A percentile compares a stretch with the other conserved stretches of the same genome.
Conservation (phyloP, 2,888 invertebrate species). For the Nysson spinosus region DNA sequence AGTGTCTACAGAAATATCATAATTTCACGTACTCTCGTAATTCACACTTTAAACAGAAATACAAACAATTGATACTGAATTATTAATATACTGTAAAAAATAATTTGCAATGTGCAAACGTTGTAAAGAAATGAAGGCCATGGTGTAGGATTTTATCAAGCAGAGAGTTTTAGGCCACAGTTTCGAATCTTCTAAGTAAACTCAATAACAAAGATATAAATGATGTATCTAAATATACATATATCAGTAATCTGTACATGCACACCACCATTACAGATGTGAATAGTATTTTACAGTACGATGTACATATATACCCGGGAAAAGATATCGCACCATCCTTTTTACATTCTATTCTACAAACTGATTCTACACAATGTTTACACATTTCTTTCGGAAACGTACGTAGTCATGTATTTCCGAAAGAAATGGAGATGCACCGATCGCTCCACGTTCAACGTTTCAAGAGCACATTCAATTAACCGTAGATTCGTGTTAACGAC, state of each 20-base stretch:
- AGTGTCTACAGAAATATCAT: slow-evolving; percentile 11
- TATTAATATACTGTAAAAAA: slow-evolving; percentile 1
- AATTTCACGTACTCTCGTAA: too few relatives aligned
- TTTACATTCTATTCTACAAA: slow-evolving; percentile 58
- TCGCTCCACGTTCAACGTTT: not conserved
- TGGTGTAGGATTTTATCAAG: not conserved
- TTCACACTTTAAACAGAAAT: slow-evolving; percentile 9
- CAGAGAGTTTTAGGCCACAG: slow-evolving; percentile 1
- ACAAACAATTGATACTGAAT: not conserved
- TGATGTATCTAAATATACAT: slow-evolving; percentile 37
- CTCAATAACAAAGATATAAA: slow-evolving; percentile 50
- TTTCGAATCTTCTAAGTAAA: slow-evolving; percentile 3
- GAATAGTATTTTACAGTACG: slow-evolving; percentile 57
- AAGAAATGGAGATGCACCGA: slow-evolving; percentile 30
- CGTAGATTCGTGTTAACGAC: not conserved
- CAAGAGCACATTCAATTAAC: slow-evolving; percentile 2
- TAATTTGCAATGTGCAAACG: not conserved
- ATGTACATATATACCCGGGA: slow-evolving; percentile 52
- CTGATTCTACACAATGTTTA: slow-evolving; percentile 46
- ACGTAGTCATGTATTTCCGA: slow-evolving; percentile 10
- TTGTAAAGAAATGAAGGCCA: not conserved
- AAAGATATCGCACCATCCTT: slow-evolving; percentile 33
- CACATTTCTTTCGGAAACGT: slow-evolving; percentile 35
- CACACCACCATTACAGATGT: slow-evolving; percentile 41
- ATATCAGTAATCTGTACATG: slow-evolving; percentile 50